These are phyloP conservation scores for Enteromius mattozi DNA, from an alignment of 2,797 vertebrate species.

Conservation along the genomic window DNA sequence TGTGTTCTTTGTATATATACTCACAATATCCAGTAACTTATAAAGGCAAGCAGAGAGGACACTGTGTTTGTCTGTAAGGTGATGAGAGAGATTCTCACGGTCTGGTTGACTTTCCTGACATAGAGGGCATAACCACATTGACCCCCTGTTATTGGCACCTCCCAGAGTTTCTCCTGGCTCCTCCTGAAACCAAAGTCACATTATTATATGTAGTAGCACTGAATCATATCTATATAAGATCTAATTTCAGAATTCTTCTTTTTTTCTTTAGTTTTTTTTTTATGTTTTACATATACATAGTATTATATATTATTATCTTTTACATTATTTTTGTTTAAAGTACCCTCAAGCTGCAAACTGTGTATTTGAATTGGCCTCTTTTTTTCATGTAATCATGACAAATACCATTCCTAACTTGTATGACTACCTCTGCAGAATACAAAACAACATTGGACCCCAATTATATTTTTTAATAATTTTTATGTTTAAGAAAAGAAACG, in stretches of 20 bases:
- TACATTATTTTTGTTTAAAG: neutral
- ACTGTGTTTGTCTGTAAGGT: slow-evolving; percentile 82
- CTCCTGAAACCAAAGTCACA: slow-evolving; percentile 76
- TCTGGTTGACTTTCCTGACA: slow-evolving; percentile 86
- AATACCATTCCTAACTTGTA: neutral
- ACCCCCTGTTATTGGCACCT: slow-evolving; percentile 80
- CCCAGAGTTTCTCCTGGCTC: slow-evolving; percentile 85
- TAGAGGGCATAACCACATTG: slow-evolving; percentile 87
- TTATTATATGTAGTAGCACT: neutral
- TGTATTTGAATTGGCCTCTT: neutral
- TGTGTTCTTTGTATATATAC: slow-evolving; percentile 54
- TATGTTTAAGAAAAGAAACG: neutral
- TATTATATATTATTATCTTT: no score
- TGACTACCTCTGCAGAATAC: neutral
- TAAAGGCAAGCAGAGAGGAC: slow-evolving; percentile 82
- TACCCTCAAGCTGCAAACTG: neutral
- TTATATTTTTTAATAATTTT: neutral
- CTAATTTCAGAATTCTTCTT: neutral
- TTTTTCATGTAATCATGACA: no score
- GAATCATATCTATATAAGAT: no score
- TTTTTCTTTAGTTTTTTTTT: no score
- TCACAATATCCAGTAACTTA: slow-evolving; percentile 82
- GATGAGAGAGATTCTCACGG: slow-evolving; percentile 76
- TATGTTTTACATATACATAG: neutral
- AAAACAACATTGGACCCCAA: neutral